These are phyloP conservation scores for Tetramorium bicarinatum DNA, from an alignment of 2,888 invertebrate species.

Conservation along the genomic window DNA sequence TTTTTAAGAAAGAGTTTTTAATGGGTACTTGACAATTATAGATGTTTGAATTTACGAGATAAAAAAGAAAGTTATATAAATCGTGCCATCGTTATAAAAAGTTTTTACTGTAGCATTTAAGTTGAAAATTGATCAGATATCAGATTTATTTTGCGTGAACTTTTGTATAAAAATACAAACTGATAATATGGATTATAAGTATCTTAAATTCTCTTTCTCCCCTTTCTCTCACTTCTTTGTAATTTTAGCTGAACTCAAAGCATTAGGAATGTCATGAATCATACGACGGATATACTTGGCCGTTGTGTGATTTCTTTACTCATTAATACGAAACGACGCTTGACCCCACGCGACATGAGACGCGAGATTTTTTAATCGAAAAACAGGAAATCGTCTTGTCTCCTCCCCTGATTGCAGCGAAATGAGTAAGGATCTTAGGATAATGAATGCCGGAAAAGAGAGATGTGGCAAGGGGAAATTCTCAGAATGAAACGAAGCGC, in stretches of 20 bases:
- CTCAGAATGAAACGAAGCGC: constrained; percentile 28
- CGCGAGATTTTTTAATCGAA: neutral
- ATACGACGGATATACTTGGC: constrained; percentile 69
- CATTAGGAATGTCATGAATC: constrained; percentile 52
- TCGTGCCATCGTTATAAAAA: neutral
- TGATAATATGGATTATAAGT: constrained; percentile 77
- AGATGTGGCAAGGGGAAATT: constrained; percentile 2
- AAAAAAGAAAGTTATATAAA: neutral
- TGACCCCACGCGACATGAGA: constrained; percentile 35
- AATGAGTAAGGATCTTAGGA: constrained; percentile 36
- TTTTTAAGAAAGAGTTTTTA: constrained; percentile 12
- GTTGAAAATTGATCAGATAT: constrained; percentile 25
- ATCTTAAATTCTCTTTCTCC: constrained; percentile 57
- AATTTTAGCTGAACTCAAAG: neutral
- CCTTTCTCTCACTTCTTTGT: constrained; percentile 38
- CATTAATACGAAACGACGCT: constrained; percentile 73
- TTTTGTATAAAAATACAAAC: constrained; percentile 75
- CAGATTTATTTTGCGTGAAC: constrained; percentile 1
- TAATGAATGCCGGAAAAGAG: constrained; percentile 44
- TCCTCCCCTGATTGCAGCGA: neutral
- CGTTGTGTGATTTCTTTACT: constrained; percentile 67
- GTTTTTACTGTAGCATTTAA: neutral
- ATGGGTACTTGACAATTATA: neutral
- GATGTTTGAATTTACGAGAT: neutral
- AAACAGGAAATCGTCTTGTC: neutral